Base-by-base conservation (phyloP, 2,797 vertebrate species). In the Danio aesculapii region DNA sequence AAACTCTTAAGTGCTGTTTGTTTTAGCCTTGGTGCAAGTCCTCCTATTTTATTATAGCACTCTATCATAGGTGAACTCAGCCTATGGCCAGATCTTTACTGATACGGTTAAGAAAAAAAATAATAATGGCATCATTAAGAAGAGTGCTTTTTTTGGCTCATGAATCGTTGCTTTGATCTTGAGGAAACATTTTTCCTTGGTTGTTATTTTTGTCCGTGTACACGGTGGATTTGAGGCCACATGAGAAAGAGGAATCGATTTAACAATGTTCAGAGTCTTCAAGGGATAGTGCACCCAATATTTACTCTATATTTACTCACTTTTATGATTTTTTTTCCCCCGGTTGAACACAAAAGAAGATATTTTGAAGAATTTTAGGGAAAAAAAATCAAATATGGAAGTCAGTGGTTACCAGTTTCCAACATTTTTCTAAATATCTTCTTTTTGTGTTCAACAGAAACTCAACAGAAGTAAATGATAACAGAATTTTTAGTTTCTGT, bases 151-250 rank as follows among this genome's bases (percentile, higher is more conserved):
- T 88, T 88, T 92, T 89, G 87, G 88, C 88, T 57, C 53, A 6
- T 16, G 83, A 83, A 86, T 86, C 87, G 62, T 53, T 58, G 82
- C 87, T 89, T 84, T 90, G 90, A 92, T 93, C 90, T 88, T 84
- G 87, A 82, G 52, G 84, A 86, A 91, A 86, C 84, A 86, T 89
- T 89, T 90, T 86, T 44, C 52, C 49, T 58, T 14, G 62, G 59
- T 81, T 86, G 58, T 79, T 84, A 82, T 88, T 82, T 88, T 89
- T 86, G 64, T 87, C 76, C 46, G 47, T 58, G 53, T 30, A 47
- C 41, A 41, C 53, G 44, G 21, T 11, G 47, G 72, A 50, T 85
- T 76, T 17, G 21, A 58, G 81, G 81, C 59, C 76, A 74, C 79
- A 55, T 80, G 62, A 57, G 77, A 44, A 52, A 58, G 66, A 71